phyloP scores from a whole-genome alignment of 1,140 invertebrate genomes.

The Piezodorus guildinii region DNA sequence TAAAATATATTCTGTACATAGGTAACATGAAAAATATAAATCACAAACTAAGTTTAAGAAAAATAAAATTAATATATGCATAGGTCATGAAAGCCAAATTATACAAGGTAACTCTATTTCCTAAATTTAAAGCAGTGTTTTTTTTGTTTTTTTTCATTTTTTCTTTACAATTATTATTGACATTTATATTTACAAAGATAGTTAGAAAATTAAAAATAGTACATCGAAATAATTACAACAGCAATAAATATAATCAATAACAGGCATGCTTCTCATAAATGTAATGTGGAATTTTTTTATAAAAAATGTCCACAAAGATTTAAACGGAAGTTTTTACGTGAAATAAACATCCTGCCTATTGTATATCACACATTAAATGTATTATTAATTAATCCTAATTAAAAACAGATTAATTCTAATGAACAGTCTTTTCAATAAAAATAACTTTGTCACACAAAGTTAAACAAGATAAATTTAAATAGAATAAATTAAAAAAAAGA shows the following conservation, averaged over 20 bases:
- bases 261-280: not conserved
- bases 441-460: slow-evolving; percentile 12
- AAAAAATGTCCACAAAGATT: not conserved
- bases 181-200: slow-evolving; percentile 17
- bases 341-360: slow-evolving; percentile 10
- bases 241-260: not conserved
- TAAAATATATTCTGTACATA: slow-evolving; percentile 26
- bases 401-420: slow-evolving; percentile 14
- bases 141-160: slow-evolving; percentile 1
- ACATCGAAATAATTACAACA: slow-evolving; percentile 6
- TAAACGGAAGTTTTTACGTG: not conserved
- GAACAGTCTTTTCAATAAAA: slow-evolving; percentile 23
- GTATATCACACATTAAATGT: slow-evolving; percentile 21
- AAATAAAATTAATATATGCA: slow-evolving; percentile 18
- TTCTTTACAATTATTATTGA: slow-evolving; percentile 19
- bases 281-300: not conserved
- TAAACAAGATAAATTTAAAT: not conserved
- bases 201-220: slow-evolving; percentile 8
- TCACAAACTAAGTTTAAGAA: slow-evolving; percentile 20
- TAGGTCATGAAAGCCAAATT: slow-evolving; percentile 18
- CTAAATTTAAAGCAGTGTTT: slow-evolving; percentile 21
- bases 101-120: slow-evolving; percentile 18
- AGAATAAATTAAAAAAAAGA: not conserved
- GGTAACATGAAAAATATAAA: slow-evolving; percentile 24
- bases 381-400: slow-evolving; percentile 1